Base-by-base conservation (phyloP, 2,888 invertebrate species). In the Nineta flava region DNA sequence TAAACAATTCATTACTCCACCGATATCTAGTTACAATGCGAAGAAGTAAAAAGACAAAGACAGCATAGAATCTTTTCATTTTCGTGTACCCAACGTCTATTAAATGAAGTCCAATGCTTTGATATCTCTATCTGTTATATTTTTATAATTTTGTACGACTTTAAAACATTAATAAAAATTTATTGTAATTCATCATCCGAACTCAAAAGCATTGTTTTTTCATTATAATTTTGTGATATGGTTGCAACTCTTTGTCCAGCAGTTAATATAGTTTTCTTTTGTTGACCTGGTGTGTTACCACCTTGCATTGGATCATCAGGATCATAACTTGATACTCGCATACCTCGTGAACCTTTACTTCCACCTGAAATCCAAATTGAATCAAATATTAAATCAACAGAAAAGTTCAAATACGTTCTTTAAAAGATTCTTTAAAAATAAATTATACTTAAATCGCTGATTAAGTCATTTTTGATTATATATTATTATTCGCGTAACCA, bases 161-260 rank as follows among this genome's bases (percentile, higher is more conserved):
- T n/a, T n/a, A 38, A 38, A 38, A n/a, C n/a, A 38, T 38, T 38
- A 12, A 38, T 38, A 9, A 38, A 38, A 38, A 16, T 49, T 44
- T 34, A 49, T 38, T 49, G 49, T 21, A 49, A 49, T 51, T 95
- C 95, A 66, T 95, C 95, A 65, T 95, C 95, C 56, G 93, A 93
- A 72, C 91, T 92, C 57, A 95, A 77, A 55, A 95, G 76, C 74
- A 93, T 92, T 38, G 94, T 92, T 73, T 94, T 94, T 75, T 95
- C 95, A 68, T 88, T 93, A 72, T 92, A 92, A 68, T 86, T 86
- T 60, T 84, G 81, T 57, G 81, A 79, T 64, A 86, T 86, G 59
- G 86, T 86, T 34, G 87, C 79, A 50, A 86, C 84, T 42, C 83
- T 77, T 60, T 83, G 81, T 32, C 81, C 78, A 43, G 77, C 60